Percentiles rank a stretch among this genome's conserved stretches.
phyloP scores from a whole-genome alignment of 2,113 vertebrate genomes.

The Eptesicus fuscus region DNA sequence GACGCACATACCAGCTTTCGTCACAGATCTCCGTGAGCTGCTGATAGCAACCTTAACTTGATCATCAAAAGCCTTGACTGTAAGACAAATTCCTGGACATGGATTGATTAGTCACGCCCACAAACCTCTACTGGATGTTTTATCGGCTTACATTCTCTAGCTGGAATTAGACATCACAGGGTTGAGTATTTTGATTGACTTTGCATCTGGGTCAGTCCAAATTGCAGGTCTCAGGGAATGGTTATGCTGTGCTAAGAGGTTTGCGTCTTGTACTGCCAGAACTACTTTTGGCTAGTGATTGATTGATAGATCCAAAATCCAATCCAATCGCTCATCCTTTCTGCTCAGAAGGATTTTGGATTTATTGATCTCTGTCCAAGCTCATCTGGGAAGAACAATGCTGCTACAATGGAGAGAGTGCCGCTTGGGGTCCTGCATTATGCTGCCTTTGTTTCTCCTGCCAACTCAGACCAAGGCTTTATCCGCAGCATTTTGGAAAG shows the following conservation, averaged over 20 bases:
- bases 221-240: background rate
- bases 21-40: background rate
- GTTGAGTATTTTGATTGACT: constrained; percentile 51
- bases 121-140: constrained; percentile 39
- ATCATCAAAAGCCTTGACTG: constrained; percentile 16
- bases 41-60: background rate
- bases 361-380: constrained; percentile 69
- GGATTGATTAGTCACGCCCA: constrained; percentile 42
- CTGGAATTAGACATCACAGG: constrained; percentile 26
- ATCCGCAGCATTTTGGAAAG: constrained; percentile 34
- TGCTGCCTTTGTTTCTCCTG: constrained; percentile 55
- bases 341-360: constrained; percentile 55
- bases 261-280: constrained; percentile 20
- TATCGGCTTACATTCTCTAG: constrained; percentile 47
- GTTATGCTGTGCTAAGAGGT: background rate
- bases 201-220: constrained; percentile 52
- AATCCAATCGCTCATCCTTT: constrained; percentile 61
- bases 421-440: constrained; percentile 11
- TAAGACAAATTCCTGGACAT: constrained; percentile 39
- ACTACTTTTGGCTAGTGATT: constrained; percentile 48
- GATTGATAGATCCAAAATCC: constrained; percentile 65
- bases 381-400: constrained; percentile 60
- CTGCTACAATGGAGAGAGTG: constrained; percentile 8
- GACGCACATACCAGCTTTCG: background rate
- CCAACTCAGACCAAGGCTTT: constrained; percentile 55